Evolutionary conservation across 2,113 vertebrate genomes (phyloP).

Genomic region (Prinia subflava): DNA sequence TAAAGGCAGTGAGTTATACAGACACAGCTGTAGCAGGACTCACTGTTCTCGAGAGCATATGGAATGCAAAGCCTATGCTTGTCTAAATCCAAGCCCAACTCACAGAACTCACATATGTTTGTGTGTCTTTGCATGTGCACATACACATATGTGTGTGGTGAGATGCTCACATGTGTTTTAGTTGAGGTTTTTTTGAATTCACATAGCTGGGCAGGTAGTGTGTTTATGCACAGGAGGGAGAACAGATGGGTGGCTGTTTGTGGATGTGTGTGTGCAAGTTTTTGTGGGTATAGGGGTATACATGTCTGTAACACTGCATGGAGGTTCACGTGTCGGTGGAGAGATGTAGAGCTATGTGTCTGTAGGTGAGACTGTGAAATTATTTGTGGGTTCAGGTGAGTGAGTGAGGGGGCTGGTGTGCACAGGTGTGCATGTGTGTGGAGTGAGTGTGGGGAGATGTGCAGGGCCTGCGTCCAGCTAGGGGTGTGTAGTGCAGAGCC

Average conservation of each 20-base stretch:
- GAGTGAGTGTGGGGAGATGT: too few species aligned
- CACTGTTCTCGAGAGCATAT: fast-evolving
- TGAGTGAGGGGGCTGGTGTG: fast-evolving
- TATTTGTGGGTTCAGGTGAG: fast-evolving
- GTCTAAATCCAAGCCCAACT: not conserved
- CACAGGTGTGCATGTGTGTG: too few species aligned
- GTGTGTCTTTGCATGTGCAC: fast-evolving
- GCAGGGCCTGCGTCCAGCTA: not conserved
- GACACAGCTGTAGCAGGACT: not conserved
- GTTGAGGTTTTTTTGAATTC: not conserved
- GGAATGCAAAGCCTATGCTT: not conserved
- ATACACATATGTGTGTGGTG: fast-evolving
- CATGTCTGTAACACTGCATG: not conserved
- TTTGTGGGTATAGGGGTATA: not conserved
- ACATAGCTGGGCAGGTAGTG: too few species aligned
- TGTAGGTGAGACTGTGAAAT: not conserved
- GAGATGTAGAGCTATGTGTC: fast-evolving
- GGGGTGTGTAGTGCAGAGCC: fast-evolving
- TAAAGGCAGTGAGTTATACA: not conserved
- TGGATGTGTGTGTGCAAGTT: not conserved
- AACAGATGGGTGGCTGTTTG: not conserved
- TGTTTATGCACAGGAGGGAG: fast-evolving
- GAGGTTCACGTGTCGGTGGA: not conserved
- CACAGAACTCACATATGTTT: not conserved
- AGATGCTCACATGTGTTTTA: fast-evolving